Evolutionary conservation across 1,140 invertebrate species (phyloP).

Genomic region (Tigriopus japonicus): DNA sequence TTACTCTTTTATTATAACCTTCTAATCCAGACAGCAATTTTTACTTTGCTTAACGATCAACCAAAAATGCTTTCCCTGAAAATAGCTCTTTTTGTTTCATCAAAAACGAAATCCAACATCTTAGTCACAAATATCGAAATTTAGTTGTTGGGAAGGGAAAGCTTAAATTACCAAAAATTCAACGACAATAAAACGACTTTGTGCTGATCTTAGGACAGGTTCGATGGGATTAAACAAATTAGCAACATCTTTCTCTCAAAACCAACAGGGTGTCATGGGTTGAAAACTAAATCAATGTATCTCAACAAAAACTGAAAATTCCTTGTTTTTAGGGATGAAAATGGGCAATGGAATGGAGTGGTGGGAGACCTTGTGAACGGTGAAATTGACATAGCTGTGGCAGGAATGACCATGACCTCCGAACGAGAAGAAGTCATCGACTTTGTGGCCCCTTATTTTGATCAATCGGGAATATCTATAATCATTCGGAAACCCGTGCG

Average conservation of each 20-base stretch:
- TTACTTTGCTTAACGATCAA: too few relatives aligned
- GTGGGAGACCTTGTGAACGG: conserved; percentile 66
- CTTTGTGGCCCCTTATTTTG: conserved; percentile 75
- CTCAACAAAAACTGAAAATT: conserved; percentile 20
- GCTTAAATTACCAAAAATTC: too few relatives aligned
- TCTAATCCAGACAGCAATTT: too few relatives aligned
- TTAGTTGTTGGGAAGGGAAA: too few relatives aligned
- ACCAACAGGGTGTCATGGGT: neutral
- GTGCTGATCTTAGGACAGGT: too few relatives aligned
- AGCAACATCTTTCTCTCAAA: neutral
- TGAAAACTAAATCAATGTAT: neutral
- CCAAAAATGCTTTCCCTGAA: too few relatives aligned
- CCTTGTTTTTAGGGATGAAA: conserved; percentile 48
- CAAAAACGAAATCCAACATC: too few relatives aligned
- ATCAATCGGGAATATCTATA: conserved; percentile 66
- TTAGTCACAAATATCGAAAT: too few relatives aligned
- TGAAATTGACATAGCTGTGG: conserved; percentile 66
- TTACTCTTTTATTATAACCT: too few relatives aligned
- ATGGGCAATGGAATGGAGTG: conserved; percentile 68
- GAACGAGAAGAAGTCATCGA: conserved; percentile 80
- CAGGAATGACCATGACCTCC: conserved; percentile 73
- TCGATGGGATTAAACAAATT: neutral
- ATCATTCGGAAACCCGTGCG: conserved; percentile 60
- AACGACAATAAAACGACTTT: too few relatives aligned
- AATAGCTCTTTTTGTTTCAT: too few relatives aligned